Conservation (phyloP, 2,113 vertebrate genomes). For the Meleagris gallopavo region DNA sequence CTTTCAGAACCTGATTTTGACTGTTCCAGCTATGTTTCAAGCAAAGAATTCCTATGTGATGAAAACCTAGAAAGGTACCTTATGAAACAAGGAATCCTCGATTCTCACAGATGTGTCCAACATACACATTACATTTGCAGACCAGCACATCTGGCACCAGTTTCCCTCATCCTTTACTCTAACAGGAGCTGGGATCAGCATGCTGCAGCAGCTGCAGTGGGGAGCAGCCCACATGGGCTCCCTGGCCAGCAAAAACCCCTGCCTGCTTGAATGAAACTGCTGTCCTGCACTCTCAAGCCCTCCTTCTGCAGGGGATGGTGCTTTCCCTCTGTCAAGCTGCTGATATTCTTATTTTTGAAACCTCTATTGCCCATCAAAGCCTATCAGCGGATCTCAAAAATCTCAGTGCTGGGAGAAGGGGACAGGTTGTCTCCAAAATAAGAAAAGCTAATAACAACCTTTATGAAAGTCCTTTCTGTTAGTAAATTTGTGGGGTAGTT, state of each 20-base stretch:
- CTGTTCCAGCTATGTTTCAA: not conserved
- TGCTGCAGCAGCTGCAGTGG: not conserved
- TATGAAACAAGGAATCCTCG: not conserved
- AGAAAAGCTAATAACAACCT: not conserved
- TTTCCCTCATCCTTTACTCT: not conserved
- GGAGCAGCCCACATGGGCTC: not conserved
- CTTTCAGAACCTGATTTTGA: constrained; percentile 10
- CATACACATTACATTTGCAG: not conserved
- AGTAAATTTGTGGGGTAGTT: not conserved
- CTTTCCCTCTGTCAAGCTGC: not conserved
- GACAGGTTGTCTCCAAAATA: not conserved
- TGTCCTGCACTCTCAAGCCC: not conserved
- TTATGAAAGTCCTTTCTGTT: not conserved
- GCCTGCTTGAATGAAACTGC: fast-evolving
- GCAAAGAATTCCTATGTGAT: not conserved
- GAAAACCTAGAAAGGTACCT: not conserved
- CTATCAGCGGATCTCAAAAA: not conserved
- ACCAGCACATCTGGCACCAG: not conserved
- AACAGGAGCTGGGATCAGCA: fast-evolving
- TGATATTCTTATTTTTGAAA: not conserved
- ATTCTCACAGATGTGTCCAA: not conserved
- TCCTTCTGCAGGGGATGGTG: not conserved
- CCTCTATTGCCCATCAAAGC: fast-evolving
- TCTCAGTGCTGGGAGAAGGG: not conserved
- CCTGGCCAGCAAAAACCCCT: fast-evolving